A percentile compares a stretch with the other conserved stretches of the same genome.
phyloP scores from a whole-genome alignment of 1,140 invertebrate species.

The Nasonia giraulti region DNA sequence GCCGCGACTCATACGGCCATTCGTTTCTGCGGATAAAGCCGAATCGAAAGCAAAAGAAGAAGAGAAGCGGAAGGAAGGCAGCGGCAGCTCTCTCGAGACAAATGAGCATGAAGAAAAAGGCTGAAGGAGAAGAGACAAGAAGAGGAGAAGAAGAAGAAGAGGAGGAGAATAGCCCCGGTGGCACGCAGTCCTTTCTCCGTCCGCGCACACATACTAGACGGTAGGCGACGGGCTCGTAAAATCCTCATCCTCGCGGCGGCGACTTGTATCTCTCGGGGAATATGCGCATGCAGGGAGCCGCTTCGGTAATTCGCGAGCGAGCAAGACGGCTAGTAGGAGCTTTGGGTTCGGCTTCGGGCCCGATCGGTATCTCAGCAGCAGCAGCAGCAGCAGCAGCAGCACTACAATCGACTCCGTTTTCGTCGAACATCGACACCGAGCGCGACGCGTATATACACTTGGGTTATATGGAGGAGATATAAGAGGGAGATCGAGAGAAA shows the following conservation, averaged over 20 bases:
- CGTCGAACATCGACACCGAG: constrained; percentile 24
- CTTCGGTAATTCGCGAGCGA: constrained; percentile 30
- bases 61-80: background rate
- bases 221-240: constrained; percentile 27
- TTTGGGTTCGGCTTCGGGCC: too few relatives aligned
- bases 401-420: constrained; percentile 30
- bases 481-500: background rate
- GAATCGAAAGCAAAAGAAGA: constrained; percentile 6
- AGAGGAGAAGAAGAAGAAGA: constrained; percentile 15
- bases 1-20: background rate
- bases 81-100: background rate
- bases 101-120: constrained; percentile 28
- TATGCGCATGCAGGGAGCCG: constrained; percentile 39
- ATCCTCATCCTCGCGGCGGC: constrained; percentile 19
- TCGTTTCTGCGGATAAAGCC: background rate
- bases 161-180: background rate
- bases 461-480: background rate
- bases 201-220: constrained; percentile 7
- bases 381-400: background rate
- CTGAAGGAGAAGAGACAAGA: background rate
- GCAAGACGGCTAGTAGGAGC: too few relatives aligned
- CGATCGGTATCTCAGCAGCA: background rate
- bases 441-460: background rate
- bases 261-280: constrained; percentile 33
- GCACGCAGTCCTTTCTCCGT: background rate